A percentile compares a stretch with the other conserved stretches of the same genome.
Evolutionary conservation across 2,113 vertebrate species (phyloP).

Genomic region (Callithrix jacchus): DNA sequence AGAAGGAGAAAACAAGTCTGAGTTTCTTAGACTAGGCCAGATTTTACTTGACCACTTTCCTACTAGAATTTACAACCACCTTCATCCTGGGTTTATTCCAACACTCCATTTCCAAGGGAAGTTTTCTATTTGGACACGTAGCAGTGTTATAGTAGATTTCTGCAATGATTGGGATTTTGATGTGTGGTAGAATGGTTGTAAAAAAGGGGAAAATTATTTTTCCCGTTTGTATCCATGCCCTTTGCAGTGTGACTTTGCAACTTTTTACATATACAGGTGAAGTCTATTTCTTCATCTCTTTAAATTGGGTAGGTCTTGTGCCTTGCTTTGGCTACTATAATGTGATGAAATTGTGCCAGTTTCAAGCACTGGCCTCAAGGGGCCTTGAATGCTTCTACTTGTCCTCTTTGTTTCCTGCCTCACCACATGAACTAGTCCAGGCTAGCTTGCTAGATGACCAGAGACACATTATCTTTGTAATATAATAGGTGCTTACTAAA

Average conservation of each 20-base stretch:
- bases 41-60: background rate
- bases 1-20: background rate
- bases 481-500: background rate
- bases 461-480: background rate
- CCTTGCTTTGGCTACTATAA: background rate
- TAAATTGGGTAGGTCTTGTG: background rate
- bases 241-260: background rate
- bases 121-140: background rate
- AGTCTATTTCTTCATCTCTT: background rate
- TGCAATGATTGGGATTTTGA: background rate
- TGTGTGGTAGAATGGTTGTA: background rate
- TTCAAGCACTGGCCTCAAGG: background rate
- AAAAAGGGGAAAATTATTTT: background rate
- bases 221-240: background rate
- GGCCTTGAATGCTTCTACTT: background rate
- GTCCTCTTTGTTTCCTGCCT: background rate
- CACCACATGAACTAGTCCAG: background rate
- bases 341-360: background rate
- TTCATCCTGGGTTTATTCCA: background rate
- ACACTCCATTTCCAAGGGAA: background rate
- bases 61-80: background rate
- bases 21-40: background rate
- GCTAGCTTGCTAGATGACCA: background rate
- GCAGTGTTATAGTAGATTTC: background rate
- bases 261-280: background rate